These are phyloP conservation scores for Benthosema pterotum DNA, from an alignment of 2,797 vertebrate species.

Conservation along the genomic window DNA sequence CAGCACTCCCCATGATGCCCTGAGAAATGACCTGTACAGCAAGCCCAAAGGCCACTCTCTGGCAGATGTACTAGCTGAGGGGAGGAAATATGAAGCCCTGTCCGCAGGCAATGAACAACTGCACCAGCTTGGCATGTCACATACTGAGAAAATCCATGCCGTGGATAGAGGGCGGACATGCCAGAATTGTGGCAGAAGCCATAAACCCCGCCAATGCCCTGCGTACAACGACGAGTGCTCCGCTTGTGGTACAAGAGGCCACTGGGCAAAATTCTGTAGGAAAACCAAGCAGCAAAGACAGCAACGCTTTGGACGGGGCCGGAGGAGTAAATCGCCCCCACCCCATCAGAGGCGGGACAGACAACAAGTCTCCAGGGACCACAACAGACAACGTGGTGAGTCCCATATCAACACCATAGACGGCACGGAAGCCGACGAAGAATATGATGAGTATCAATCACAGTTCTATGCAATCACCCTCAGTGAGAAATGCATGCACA, in stretches of 20 bases:
- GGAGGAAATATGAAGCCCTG: too few relatives aligned
- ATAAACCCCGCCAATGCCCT: conserved; percentile 3
- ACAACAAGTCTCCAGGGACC: too few relatives aligned
- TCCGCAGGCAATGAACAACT: conserved; percentile 12
- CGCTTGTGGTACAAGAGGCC: conserved; percentile 9
- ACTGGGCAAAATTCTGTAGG: conserved; percentile 21
- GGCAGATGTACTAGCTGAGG: too few relatives aligned
- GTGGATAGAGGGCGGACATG: conserved; percentile 5
- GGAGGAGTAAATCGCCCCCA: too few relatives aligned
- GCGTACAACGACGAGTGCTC: conserved; percentile 18
- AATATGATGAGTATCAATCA: conserved; percentile 7
- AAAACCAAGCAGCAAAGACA: too few relatives aligned
- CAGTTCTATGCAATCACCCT: conserved; percentile 9
- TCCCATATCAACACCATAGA: neutral
- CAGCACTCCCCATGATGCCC: too few relatives aligned
- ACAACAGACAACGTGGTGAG: neutral
- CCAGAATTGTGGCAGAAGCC: conserved; percentile 7
- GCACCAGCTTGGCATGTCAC: conserved; percentile 8
- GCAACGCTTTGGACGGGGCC: too few relatives aligned
- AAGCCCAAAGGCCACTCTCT: too few relatives aligned
- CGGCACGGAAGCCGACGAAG: neutral
- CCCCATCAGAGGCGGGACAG: too few relatives aligned
- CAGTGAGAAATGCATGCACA: neutral
- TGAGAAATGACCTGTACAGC: too few relatives aligned
- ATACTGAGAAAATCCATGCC: neutral